These are phyloP conservation scores for Rhyacichthys aspro DNA, from an alignment of 2,797 vertebrate genomes.

Conservation along the genomic window DNA sequence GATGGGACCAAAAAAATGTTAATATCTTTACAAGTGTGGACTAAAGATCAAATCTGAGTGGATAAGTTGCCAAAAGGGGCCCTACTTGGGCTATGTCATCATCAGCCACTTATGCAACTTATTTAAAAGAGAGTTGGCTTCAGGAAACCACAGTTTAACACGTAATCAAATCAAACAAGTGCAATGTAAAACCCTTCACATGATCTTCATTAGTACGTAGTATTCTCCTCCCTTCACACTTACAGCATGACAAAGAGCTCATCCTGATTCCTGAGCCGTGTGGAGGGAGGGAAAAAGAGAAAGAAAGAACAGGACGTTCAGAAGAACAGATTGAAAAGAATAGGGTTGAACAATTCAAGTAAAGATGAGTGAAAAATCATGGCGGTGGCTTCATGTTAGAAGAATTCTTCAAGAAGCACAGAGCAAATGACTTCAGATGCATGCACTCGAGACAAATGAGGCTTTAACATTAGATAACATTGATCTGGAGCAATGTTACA, in stretches of 20 bases:
- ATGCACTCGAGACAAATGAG: conserved; percentile 37
- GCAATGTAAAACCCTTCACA: conserved; percentile 21
- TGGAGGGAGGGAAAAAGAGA: conserved; percentile 40
- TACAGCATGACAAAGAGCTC: conserved; percentile 79
- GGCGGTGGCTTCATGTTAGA: conserved; percentile 29
- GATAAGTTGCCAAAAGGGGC: conserved; percentile 53
- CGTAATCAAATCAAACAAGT: no score
- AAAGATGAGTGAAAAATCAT: conserved; percentile 12
- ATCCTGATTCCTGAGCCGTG: conserved; percentile 67
- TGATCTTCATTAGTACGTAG: conserved; percentile 15
- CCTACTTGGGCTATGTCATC: background rate
- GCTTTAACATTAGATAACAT: conserved; percentile 5
- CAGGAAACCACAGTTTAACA: background rate
- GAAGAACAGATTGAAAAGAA: conserved; percentile 25
- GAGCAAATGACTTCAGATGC: no score
- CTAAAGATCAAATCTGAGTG: conserved; percentile 24
- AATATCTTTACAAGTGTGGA: background rate
- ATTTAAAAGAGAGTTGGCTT: conserved; percentile 21
- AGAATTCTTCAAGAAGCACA: conserved; percentile 10
- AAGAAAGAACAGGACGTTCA: conserved; percentile 43
- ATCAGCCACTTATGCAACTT: conserved; percentile 34
- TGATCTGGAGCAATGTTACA: conserved; percentile 39
- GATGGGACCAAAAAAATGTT: conserved; percentile 5
- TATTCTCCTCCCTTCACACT: conserved; percentile 51
- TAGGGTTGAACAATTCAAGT: conserved; percentile 9